Evolutionary conservation across 2,113 vertebrate species (phyloP).

Genomic region (Pica pica): DNA sequence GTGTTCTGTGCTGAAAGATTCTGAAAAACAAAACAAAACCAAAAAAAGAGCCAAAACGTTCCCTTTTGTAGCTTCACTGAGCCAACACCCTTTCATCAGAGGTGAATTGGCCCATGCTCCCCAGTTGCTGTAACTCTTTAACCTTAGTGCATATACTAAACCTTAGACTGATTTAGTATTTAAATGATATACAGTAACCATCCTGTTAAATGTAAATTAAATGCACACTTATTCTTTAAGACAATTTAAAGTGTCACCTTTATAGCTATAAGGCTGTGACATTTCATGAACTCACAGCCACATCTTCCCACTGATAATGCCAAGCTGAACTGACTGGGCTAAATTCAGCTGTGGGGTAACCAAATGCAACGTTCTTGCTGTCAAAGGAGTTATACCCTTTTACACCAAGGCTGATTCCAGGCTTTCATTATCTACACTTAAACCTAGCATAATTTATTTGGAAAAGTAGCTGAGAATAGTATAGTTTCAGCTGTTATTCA

Average conservation of each 20-base stretch:
- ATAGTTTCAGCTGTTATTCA: conserved; percentile 7
- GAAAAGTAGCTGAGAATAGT: conserved; percentile 36
- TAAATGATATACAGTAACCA: conserved; percentile 57
- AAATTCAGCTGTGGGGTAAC: conserved; percentile 25
- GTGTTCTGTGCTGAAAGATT: not conserved
- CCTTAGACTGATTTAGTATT: conserved; percentile 46
- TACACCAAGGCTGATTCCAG: conserved; percentile 9
- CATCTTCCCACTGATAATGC: conserved; percentile 37
- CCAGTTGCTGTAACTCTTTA: not conserved
- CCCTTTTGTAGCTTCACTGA: not conserved
- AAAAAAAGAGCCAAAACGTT: not conserved
- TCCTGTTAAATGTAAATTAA: conserved; percentile 60
- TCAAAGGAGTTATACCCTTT: not conserved
- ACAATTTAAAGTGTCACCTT: conserved; percentile 63
- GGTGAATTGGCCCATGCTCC: not conserved
- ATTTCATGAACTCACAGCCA: conserved; percentile 53
- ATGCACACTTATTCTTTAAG: conserved; percentile 41
- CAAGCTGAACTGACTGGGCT: conserved; percentile 38
- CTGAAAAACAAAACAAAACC: not conserved
- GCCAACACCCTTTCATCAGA: not conserved
- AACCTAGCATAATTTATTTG: conserved; percentile 16
- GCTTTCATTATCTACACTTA: conserved; percentile 54
- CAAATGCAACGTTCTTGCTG: not conserved
- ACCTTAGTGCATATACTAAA: not conserved
- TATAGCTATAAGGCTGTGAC: conserved; percentile 56